Evolutionary conservation across 2,888 invertebrate species (phyloP).

Genomic region (Callinectes sapidus): DNA sequence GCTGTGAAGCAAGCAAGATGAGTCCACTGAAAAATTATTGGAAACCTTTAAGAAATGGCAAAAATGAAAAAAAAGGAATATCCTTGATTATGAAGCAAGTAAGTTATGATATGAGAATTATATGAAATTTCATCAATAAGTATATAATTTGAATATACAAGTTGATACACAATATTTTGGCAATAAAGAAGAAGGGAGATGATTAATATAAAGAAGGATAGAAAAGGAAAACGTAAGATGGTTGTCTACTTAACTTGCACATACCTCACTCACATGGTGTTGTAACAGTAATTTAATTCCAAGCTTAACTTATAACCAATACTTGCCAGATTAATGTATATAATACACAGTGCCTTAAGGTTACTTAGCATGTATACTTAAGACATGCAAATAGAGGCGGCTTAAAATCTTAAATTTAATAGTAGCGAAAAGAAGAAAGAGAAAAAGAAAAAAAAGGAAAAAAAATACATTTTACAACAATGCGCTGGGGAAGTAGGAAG

Average conservation of each 20-base stretch:
- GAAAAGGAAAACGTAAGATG: neutral
- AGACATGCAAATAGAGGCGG: neutral
- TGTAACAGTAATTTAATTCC: neutral
- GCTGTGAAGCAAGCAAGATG: no score
- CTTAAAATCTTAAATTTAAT: neutral
- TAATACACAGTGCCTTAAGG: neutral
- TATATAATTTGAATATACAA: neutral
- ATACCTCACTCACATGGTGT: neutral
- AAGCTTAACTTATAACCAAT: neutral
- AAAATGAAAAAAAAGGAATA: no score
- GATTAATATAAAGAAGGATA: neutral
- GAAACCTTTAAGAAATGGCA: no score
- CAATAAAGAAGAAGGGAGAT: neutral
- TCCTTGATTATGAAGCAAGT: no score
- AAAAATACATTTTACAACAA: neutral
- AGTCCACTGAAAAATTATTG: no score
- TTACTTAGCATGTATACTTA: neutral
- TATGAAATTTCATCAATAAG: no score
- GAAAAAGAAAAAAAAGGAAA: no score
- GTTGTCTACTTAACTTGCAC: constrained; percentile 26
- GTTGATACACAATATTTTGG: neutral
- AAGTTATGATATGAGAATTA: no score
- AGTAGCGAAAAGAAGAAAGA: neutral
- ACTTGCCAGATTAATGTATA: neutral
- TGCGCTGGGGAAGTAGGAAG: neutral